Evolutionary conservation across 2,797 vertebrate species (phyloP).

Genomic region (Microctenopoma stevenorrisi): DNA sequence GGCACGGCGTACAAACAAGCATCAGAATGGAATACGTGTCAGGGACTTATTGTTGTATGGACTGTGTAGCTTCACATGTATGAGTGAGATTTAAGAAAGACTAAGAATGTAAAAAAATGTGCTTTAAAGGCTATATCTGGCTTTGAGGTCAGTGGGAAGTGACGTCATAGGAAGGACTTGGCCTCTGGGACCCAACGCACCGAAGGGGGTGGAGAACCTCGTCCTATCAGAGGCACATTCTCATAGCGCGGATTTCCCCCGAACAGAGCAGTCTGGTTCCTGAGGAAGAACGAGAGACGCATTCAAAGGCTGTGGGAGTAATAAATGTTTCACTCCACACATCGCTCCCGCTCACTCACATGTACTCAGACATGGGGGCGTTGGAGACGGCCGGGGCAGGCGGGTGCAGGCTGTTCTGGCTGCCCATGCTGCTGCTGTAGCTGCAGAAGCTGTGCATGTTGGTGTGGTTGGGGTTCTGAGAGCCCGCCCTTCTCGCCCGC

Average conservation of each 20-base stretch:
- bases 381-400: slow-evolving; percentile 87
- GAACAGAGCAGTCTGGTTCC: slow-evolving; percentile 93
- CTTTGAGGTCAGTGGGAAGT: slow-evolving; percentile 24
- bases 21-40: slow-evolving; percentile 10
- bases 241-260: slow-evolving; percentile 95
- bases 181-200: slow-evolving; percentile 84
- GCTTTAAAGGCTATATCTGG: slow-evolving; percentile 19
- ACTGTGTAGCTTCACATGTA: not conserved
- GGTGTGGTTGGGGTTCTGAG: slow-evolving; percentile 83
- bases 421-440: slow-evolving; percentile 96
- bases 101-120: too few species aligned
- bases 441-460: slow-evolving; percentile 96
- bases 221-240: slow-evolving; percentile 94
- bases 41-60: not conserved
- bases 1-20: slow-evolving; percentile 6
- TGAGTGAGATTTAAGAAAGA: not conserved
- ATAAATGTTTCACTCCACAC: rapidly evolving
- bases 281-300: slow-evolving; percentile 54
- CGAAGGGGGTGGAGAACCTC: slow-evolving; percentile 94
- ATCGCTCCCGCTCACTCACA: slow-evolving; percentile 78
- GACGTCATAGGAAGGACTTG: slow-evolving; percentile 66
- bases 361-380: slow-evolving; percentile 91
- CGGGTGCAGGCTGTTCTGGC: slow-evolving; percentile 93
- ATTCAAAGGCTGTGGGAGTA: not conserved
- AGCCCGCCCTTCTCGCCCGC: slow-evolving; percentile 81